Base-by-base conservation (phyloP, 2,888 invertebrate species). In the Sepioteuthis lessoniana region DNA sequence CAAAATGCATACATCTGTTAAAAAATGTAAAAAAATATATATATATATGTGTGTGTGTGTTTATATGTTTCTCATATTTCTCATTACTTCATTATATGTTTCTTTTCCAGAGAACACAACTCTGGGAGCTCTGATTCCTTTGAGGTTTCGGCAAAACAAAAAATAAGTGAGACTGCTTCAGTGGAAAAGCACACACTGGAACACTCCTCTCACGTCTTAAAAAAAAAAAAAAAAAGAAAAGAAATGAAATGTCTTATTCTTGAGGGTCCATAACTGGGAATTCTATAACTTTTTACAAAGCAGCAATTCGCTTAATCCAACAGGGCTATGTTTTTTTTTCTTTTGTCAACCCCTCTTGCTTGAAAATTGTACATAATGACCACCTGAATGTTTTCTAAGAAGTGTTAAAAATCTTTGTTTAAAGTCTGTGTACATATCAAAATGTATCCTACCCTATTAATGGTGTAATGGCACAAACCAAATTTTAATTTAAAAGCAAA, bases 381-480 rank as follows among this genome's bases (percentile, higher is more conserved):
- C 76, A 5, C n/a, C n/a, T 76, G 76, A 76, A n/a, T 76, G 76
- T 76, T 76, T 76, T 76, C n/a, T n/a, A 35, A 76, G n/a, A n/a
- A 1, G n/a, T 76, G 76, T 35, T 35, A n/a, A 55, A 55, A 21
- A 55, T 55, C 55, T 55, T 21, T 55, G 55, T 13, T 13, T 76
- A n/a, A n/a, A 76, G 76, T 76, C 35, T 76, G 35, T 76, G 76
- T 76, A 76, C 76, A 76, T 76, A 76, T 19, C n/a, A n/a, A 76
- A 76, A 76, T 28, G 31, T 60, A 60, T 76, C 4, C 76, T 76
- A 35, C 16, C 35, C 35, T 35, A 76, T 76, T 35, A 16, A n/a
- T n/a, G 35, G 76, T n/a, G n/a, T 76, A n/a, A 76, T n/a, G n/a
- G n/a, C 76, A 76, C 76, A 76, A 76, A 76, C 76, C 76, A 76